A percentile compares a stretch with the other conserved stretches of the same genome.
Evolutionary conservation across 2,888 invertebrate genomes (phyloP).

Genomic region (Lepidochitona cinerea): DNA sequence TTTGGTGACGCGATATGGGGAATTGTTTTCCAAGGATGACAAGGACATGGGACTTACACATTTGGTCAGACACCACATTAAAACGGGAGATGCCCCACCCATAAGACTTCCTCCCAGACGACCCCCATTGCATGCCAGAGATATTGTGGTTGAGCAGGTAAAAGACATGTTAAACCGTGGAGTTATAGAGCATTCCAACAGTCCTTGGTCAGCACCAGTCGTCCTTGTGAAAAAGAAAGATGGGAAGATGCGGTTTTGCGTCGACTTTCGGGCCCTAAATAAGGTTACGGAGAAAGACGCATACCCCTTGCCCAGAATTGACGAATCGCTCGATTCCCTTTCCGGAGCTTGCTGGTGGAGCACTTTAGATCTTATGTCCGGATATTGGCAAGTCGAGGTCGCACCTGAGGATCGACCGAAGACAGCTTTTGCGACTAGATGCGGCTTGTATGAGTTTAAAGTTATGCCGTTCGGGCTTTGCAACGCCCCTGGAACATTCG

Average conservation of each 20-base stretch:
- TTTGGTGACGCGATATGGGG: conserved; percentile 13
- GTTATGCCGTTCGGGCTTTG: conserved; percentile 58
- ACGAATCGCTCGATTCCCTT: conserved; percentile 3
- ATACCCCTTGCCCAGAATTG: conserved; percentile 17
- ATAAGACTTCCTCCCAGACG: conserved; percentile 25
- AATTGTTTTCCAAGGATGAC: conserved; percentile 13
- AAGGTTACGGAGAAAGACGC: conserved; percentile 10
- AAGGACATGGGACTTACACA: conserved; percentile 15
- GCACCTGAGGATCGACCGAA: conserved; percentile 14
- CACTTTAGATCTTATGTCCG: conserved; percentile 13
- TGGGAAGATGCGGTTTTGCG: conserved; percentile 22
- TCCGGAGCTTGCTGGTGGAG: conserved; percentile 16
- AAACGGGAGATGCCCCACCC: conserved; percentile 23
- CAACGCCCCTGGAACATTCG: conserved; percentile 60
- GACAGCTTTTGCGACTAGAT: conserved; percentile 8
- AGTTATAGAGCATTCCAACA: conserved; percentile 23
- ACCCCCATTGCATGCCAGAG: conserved; percentile 18
- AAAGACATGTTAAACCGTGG: conserved; percentile 24
- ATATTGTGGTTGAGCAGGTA: conserved; percentile 22
- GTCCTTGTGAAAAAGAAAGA: conserved; percentile 34
- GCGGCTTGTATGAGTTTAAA: conserved; percentile 43
- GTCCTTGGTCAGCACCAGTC: conserved; percentile 27
- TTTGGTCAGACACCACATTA: conserved; percentile 21
- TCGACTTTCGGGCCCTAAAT: conserved; percentile 15
- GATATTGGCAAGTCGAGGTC: conserved; percentile 25